Conservation (phyloP, 2,888 invertebrate genomes). For the Eupithecia abbreviata region DNA sequence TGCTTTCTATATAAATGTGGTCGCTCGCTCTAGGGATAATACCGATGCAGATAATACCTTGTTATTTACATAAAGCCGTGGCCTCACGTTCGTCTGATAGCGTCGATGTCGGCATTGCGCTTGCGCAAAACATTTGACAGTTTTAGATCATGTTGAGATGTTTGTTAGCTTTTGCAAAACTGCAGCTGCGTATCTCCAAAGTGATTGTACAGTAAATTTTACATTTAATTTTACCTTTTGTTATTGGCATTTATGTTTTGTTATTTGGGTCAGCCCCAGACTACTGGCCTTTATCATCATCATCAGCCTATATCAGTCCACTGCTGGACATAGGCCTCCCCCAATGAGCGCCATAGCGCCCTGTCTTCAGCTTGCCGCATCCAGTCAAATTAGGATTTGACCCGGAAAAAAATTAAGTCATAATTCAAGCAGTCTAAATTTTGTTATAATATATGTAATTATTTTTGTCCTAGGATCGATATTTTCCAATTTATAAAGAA, state of each 20-base stretch:
- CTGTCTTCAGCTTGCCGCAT: too few species aligned
- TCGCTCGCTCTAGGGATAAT: slow-evolving; percentile 42
- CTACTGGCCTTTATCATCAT: too few species aligned
- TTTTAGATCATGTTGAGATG: slow-evolving; percentile 22
- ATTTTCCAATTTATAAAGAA: too few species aligned
- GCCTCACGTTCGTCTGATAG: slow-evolving; percentile 61
- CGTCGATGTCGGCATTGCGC: slow-evolving; percentile 58
- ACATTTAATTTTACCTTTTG: too few species aligned
- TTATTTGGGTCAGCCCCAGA: neutral
- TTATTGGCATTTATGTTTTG: neutral
- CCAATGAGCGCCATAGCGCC: too few species aligned
- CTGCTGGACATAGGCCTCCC: too few species aligned
- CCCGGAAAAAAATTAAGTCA: too few species aligned
- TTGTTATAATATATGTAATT: too few species aligned
- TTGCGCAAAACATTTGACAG: slow-evolving; percentile 62
- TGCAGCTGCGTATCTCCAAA: neutral
- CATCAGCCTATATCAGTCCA: too few species aligned
- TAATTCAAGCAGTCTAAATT: too few species aligned
- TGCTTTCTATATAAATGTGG: slow-evolving; percentile 8
- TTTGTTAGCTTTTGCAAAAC: slow-evolving; percentile 11
- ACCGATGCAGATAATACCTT: slow-evolving; percentile 56
- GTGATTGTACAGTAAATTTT: neutral
- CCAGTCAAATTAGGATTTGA: too few species aligned
- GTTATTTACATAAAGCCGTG: slow-evolving; percentile 72
- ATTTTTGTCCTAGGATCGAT: too few species aligned